Percentiles rank a stretch among this genome's conserved stretches.
phyloP scores from a whole-genome alignment of 2,888 invertebrate species.

The Barypeithes pellucidus region DNA sequence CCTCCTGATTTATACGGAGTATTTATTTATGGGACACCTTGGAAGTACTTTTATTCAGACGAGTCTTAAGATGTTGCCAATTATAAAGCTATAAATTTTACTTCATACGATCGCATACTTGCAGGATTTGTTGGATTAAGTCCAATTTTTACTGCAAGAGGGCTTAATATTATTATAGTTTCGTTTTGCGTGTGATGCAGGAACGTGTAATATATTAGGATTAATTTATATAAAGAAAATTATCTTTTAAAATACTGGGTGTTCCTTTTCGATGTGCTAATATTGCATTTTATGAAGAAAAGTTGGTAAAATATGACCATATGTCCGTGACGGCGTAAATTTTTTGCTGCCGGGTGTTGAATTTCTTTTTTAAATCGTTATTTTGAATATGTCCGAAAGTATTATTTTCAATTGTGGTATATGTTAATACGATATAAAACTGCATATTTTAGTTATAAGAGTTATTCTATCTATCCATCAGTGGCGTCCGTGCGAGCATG shows the following conservation, averaged over 20 bases:
- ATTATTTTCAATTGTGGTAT: no score
- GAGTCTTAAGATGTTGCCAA: slow-evolving; percentile 50
- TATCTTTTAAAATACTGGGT: not conserved
- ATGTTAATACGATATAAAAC: no score
- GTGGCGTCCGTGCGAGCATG: no score
- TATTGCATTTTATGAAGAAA: no score
- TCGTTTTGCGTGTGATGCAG: not conserved
- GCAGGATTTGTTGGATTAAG: slow-evolving; percentile 44
- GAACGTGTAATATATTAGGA: slow-evolving; percentile 28
- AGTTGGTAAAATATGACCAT: no score
- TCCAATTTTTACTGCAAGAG: slow-evolving; percentile 32
- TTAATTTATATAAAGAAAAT: not conserved
- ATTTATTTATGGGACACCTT: slow-evolving; percentile 42
- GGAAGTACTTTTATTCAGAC: slow-evolving; percentile 39
- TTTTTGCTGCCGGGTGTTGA: no score
- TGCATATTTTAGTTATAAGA: no score
- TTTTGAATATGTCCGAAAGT: no score
- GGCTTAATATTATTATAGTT: slow-evolving; percentile 18
- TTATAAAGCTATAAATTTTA: slow-evolving; percentile 50
- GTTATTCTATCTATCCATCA: no score
- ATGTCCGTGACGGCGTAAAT: no score
- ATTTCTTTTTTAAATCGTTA: no score
- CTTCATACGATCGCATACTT: slow-evolving; percentile 10
- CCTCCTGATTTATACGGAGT: slow-evolving; percentile 38
- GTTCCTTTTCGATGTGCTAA: no score